Conservation (phyloP, 2,888 invertebrate species). For the Agelastica alni region DNA sequence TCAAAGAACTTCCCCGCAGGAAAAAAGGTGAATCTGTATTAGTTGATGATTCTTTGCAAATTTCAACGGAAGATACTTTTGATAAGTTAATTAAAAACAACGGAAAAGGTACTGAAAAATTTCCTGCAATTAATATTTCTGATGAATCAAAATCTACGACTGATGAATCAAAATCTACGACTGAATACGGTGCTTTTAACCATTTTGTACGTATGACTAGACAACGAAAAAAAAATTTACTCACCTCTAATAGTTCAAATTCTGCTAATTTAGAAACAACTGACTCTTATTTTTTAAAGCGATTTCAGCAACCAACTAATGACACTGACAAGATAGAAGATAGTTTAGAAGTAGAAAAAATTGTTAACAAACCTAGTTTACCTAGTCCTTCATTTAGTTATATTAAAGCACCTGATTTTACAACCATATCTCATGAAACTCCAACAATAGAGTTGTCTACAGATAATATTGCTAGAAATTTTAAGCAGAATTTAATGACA, state of each 20-base stretch:
- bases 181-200: background rate
- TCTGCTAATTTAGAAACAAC: constrained; percentile 2
- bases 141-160: background rate
- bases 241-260: constrained; percentile 19
- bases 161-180: too few relatives aligned
- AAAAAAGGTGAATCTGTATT: constrained; percentile 24
- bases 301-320: constrained; percentile 17
- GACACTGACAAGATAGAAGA: constrained; percentile 25
- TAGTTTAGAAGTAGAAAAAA: constrained; percentile 28
- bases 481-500: constrained; percentile 26
- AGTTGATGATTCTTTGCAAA: constrained; percentile 36
- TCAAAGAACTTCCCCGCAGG: constrained; percentile 33
- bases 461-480: constrained; percentile 28
- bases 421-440: background rate
- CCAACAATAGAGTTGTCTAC: constrained; percentile 3
- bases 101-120: constrained; percentile 19
- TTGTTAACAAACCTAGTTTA: constrained; percentile 2
- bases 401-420: constrained; percentile 11
- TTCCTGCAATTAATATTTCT: background rate
- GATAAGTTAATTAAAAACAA: too few relatives aligned
- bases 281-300: constrained; percentile 10
- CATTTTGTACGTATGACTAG: background rate
- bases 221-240: constrained; percentile 11
- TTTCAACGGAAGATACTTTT: constrained; percentile 42
- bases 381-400: constrained; percentile 21